Evolutionary conservation across 2,113 vertebrate genomes (phyloP), one percentile per base, ranked within the genome.

Genomic region (Porphyrio hochstetteri): DNA sequence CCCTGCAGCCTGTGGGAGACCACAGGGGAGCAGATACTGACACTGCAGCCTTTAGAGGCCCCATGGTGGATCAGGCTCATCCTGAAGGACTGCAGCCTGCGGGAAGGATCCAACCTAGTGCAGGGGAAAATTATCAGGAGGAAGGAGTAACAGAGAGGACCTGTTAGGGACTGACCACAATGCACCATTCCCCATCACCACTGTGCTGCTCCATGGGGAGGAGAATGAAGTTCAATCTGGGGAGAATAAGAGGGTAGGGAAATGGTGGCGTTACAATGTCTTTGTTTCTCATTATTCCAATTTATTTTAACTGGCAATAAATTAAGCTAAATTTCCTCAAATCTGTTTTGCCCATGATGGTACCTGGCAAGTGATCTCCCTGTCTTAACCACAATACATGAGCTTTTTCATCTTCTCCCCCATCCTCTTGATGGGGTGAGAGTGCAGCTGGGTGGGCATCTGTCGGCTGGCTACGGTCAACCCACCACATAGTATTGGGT

Each of bases 191-290:
- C 25, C 13, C 27, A 52, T 29, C 33, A 19, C 19, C 1, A 2
- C 50, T 46, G 42, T 0, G 2, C 20, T 2, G 5, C 65, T 67
- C 4, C 0, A 6, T 9, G 4, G 23, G 10, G 10, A 25, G n/a
- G 12, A 67, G 53, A 67, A 33, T 13, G 18, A 53, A 48, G 29
- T 3, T 5, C 33, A 88, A 21, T n/a, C 27, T 36, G 46, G n/a
- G 29, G 18, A 48, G 19, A 84, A 61, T 46, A 55, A 8, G 2
- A 3, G 9, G 3, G 3, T 18, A 15, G 25, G 36, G 9, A 36
- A 64, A 76, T 0, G 1, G 15, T 24, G 17, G 11, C 55, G 24
- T 4, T 88, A 18, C 55, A 42, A 28, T 72, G 20, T 21, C 24
- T 52, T 57, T 38, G 10, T 36, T 87, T 88, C 44, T 60, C 46